Evolutionary conservation across 2,888 invertebrate genomes (phyloP).

Genomic region (Chydorus sphaericus): DNA sequence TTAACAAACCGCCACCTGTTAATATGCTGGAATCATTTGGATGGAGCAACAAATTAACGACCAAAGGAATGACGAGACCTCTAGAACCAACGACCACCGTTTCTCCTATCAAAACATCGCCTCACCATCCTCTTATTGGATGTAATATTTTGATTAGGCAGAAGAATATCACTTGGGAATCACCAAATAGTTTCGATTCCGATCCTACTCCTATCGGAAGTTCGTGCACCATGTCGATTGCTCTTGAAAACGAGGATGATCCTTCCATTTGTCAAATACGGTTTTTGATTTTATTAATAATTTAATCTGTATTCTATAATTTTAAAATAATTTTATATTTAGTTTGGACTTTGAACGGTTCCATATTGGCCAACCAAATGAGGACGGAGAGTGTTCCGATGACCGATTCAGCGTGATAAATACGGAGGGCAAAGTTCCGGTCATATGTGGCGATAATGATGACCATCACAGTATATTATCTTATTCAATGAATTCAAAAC

Average conservation of each 20-base stretch:
- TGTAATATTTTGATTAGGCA: not conserved
- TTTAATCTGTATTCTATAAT: too few species aligned
- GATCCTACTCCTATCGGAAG: too few species aligned
- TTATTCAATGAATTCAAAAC: not conserved
- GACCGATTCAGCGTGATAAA: not conserved
- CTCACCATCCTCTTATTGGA: not conserved
- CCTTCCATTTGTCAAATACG: constrained; percentile 1
- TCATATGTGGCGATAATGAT: not conserved
- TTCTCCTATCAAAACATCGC: too few species aligned
- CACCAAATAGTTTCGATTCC: not conserved
- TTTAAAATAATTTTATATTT: not conserved
- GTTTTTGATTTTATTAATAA: too few species aligned
- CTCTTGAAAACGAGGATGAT: not conserved
- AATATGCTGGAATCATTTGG: too few species aligned
- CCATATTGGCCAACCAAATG: not conserved
- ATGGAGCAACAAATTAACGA: too few species aligned
- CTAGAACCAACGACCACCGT: too few species aligned
- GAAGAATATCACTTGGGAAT: not conserved
- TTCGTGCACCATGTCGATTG: not conserved
- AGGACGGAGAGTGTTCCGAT: not conserved
- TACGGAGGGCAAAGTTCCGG: not conserved
- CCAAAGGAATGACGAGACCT: too few species aligned
- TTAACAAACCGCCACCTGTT: too few species aligned
- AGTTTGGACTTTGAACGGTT: not conserved
- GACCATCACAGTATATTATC: not conserved